phyloP scores from a whole-genome alignment of 2,113 vertebrate species.

The Anser brachyrhynchus region DNA sequence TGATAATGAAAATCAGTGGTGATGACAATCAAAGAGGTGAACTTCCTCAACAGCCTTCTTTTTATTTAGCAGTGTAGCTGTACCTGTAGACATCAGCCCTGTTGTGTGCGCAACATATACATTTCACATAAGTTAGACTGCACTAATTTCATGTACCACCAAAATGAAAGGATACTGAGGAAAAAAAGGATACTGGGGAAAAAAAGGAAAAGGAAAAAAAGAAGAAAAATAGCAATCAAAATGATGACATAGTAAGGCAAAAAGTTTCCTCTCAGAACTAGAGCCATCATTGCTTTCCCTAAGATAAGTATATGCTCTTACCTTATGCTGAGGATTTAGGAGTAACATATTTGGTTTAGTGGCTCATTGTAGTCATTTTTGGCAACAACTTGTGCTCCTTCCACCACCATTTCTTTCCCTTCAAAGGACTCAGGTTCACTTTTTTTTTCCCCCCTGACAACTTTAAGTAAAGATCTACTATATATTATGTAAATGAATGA shows the following conservation, averaged over 20 bases:
- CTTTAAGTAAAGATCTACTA: not conserved
- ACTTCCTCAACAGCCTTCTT: not conserved
- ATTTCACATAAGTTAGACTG: not conserved
- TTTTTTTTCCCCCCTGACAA: not conserved
- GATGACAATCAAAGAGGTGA: not conserved
- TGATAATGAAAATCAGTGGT: too few relatives aligned
- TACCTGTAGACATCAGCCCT: not conserved
- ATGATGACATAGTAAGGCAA: not conserved
- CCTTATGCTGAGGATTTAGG: not conserved
- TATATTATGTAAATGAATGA: not conserved
- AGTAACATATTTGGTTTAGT: not conserved
- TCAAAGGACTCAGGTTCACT: not conserved
- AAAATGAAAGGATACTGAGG: rapidly evolving
- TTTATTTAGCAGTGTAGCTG: not conserved
- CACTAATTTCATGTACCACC: not conserved
- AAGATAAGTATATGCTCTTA: not conserved
- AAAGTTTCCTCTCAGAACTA: not conserved
- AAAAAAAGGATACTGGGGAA: not conserved
- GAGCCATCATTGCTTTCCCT: not conserved
- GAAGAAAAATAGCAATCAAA: not conserved
- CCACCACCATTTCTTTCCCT: not conserved
- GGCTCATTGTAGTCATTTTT: not conserved
- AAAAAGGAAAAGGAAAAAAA: not conserved
- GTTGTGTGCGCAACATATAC: not conserved
- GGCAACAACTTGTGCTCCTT: not conserved